Evolutionary conservation across 37 sponge, comb jelly and placozoan genomes (phyloP).

Genomic region (Petrosia ficiformis): DNA sequence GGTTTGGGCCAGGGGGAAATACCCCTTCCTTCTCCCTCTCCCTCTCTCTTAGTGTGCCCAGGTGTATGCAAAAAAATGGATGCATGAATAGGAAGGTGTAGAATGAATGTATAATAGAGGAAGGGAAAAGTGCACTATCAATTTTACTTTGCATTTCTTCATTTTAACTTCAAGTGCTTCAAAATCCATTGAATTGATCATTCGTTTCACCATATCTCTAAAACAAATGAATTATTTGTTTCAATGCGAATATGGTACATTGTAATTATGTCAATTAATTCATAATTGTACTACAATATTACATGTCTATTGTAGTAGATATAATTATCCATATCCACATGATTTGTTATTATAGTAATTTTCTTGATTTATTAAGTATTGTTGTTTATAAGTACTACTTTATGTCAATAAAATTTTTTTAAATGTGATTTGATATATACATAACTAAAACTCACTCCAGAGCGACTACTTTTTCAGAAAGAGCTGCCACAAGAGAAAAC

Average conservation of each 20-base stretch:
- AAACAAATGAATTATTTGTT: not conserved
- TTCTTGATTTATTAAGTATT: no score
- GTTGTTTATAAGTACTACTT: no score
- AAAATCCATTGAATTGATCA: conserved; percentile 84
- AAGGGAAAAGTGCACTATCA: not conserved
- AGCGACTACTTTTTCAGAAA: conserved; percentile 89
- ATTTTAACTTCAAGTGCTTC: conserved; percentile 80
- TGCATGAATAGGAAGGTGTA: not conserved
- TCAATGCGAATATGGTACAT: not conserved
- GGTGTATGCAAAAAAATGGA: not conserved
- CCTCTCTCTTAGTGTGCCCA: not conserved
- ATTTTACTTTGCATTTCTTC: conserved; percentile 87
- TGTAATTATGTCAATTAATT: not conserved
- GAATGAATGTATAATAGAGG: not conserved
- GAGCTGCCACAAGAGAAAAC: conserved; percentile 81
- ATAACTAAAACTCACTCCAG: conserved; percentile 65
- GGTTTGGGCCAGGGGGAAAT: no score
- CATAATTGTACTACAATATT: not conserved
- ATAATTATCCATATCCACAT: no score
- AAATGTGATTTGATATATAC: not conserved
- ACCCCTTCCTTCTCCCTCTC: not conserved
- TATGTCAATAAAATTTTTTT: no score
- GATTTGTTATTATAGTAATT: no score
- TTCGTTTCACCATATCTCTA: conserved; percentile 87
- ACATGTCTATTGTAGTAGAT: no score